A percentile compares a stretch with the other conserved stretches of the same genome.
These are phyloP conservation scores for Cheilosia vernalis DNA, from an alignment of 2,888 invertebrate genomes.

Conservation along the genomic window DNA sequence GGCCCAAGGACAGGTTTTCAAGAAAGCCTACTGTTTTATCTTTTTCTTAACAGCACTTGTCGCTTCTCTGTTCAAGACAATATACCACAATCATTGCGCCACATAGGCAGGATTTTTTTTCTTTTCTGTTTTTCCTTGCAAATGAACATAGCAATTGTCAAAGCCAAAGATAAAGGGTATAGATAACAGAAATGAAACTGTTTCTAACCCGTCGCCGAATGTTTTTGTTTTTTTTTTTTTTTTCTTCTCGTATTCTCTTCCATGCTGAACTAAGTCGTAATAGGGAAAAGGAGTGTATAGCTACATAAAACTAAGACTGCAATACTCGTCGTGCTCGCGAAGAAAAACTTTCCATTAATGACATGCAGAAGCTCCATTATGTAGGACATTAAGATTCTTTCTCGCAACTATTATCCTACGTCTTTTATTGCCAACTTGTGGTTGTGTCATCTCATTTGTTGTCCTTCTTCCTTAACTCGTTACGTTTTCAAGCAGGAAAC, in stretches of 20 bases:
- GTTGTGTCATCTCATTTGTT: constrained; percentile 73
- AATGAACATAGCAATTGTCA: constrained; percentile 66
- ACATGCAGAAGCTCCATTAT: constrained; percentile 75
- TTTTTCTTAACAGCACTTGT: constrained; percentile 56
- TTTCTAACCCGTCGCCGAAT: constrained; percentile 67
- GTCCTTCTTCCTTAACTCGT: constrained; percentile 55
- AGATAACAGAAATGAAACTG: constrained; percentile 57
- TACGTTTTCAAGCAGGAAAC: constrained; percentile 46
- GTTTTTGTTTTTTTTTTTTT: constrained; percentile 55
- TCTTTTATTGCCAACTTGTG: constrained; percentile 75
- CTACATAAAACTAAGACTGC: constrained; percentile 71
- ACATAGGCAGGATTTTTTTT: constrained; percentile 53
- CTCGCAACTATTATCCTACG: constrained; percentile 60
- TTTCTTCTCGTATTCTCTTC: constrained; percentile 19
- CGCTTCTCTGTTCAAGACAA: constrained; percentile 47
- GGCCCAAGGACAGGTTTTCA: constrained; percentile 57
- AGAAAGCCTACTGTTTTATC: constrained; percentile 51
- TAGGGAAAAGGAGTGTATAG: constrained; percentile 19
- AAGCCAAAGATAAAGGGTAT: constrained; percentile 66
- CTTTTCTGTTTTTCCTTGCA: constrained; percentile 3
- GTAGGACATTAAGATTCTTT: constrained; percentile 71
- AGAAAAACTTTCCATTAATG: constrained; percentile 66
- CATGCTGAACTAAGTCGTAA: constrained; percentile 44
- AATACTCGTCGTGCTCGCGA: constrained; percentile 38
- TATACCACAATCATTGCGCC: constrained; percentile 58